These are phyloP conservation scores for Ochropleura leucogaster DNA, from an alignment of 2,888 invertebrate species.

Conservation along the genomic window DNA sequence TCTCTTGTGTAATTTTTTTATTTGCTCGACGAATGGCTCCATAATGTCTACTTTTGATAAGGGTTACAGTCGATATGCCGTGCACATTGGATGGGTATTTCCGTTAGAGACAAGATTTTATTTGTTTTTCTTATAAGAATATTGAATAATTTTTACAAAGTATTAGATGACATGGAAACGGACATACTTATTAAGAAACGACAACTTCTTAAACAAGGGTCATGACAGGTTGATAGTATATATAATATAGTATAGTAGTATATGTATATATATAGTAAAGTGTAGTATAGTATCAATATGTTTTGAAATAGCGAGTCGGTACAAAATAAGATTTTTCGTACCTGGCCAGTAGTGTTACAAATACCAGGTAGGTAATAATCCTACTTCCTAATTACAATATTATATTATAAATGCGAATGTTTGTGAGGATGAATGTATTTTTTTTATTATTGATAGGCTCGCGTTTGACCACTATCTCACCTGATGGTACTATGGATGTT, in stretches of 20 bases:
- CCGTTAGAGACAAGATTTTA: slow-evolving; percentile 69
- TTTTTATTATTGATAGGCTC: no score
- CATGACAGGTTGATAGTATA: background rate
- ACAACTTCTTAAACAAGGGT: slow-evolving; percentile 30
- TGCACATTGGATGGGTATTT: slow-evolving; percentile 66
- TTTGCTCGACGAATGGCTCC: slow-evolving; percentile 76
- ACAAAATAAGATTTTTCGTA: background rate
- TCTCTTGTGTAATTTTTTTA: slow-evolving; percentile 67
- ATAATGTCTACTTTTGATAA: slow-evolving; percentile 82
- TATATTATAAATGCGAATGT: no score
- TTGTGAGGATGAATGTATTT: no score
- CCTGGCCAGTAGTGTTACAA: no score
- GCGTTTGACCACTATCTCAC: no score
- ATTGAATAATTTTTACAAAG: slow-evolving; percentile 27
- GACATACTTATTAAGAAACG: background rate
- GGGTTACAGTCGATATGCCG: slow-evolving; percentile 79
- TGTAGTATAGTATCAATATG: no score
- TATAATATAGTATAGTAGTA: no score
- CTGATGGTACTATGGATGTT: no score
- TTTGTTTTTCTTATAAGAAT: slow-evolving; percentile 56
- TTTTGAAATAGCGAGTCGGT: background rate
- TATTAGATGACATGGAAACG: slow-evolving; percentile 21
- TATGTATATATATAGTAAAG: no score
- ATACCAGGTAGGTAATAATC: no score
- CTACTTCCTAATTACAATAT: no score